phyloP scores from a whole-genome alignment of 2,797 vertebrate genomes.

The Bradypodion ventrale region DNA sequence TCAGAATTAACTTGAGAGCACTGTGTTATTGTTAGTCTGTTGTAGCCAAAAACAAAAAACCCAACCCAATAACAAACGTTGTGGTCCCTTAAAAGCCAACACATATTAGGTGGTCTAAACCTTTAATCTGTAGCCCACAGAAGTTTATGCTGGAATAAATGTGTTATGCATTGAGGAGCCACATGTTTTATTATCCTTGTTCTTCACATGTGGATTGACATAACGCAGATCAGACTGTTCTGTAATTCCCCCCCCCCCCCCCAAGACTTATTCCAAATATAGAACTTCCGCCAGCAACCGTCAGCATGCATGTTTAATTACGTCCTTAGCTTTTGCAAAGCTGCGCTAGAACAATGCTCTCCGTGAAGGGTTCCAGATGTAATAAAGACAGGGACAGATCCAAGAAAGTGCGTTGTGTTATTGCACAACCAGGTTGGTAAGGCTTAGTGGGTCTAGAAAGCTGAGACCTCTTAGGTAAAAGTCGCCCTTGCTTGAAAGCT shows the following conservation, averaged over 20 bases:
- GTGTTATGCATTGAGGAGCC: neutral
- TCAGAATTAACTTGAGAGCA: too few relatives aligned
- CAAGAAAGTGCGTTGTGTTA: neutral
- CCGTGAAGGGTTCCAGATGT: neutral
- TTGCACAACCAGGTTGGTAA: neutral
- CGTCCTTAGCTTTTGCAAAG: neutral
- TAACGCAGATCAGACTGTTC: too few relatives aligned
- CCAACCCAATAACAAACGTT: neutral
- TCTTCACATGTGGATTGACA: too few relatives aligned
- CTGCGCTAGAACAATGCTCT: neutral
- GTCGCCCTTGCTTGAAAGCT: too few relatives aligned
- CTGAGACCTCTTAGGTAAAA: neutral
- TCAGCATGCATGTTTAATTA: neutral
- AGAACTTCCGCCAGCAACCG: neutral
- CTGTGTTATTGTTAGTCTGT: neutral
- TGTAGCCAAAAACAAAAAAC: too few relatives aligned
- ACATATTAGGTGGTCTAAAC: neutral
- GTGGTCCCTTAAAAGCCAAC: too few relatives aligned
- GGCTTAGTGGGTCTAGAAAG: too few relatives aligned
- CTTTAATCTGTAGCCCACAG: neutral
- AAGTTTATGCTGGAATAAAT: neutral
- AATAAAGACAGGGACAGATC: neutral
- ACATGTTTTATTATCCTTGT: neutral
- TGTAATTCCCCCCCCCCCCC: too few relatives aligned
- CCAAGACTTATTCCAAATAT: neutral